A percentile compares a stretch with the other conserved stretches of the same genome.
Conservation (phyloP, 2,113 vertebrate species). For the Austrofundulus limnaeus region DNA sequence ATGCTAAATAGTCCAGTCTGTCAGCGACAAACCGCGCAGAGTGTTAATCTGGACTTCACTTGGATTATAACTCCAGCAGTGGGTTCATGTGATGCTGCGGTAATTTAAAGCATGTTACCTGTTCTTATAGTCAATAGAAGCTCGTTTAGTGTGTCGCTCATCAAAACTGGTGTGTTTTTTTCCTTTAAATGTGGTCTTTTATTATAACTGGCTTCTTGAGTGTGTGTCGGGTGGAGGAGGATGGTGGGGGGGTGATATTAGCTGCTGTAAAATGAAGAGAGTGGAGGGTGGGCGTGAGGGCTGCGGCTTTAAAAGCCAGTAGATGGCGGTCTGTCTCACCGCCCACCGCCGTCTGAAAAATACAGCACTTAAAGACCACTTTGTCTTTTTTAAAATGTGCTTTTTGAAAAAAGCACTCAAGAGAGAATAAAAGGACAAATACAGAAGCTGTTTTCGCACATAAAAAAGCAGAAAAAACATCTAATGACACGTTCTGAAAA, state of each 20-base stretch:
- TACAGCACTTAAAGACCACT: constrained; percentile 26
- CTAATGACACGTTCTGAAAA: neutral
- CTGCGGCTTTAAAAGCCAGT: constrained; percentile 47
- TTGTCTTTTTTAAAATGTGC: constrained; percentile 32
- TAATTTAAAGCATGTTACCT: neutral
- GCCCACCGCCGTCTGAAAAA: constrained; percentile 39
- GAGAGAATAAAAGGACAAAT: constrained; percentile 15
- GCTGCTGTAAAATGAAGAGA: neutral
- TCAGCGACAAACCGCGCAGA: neutral
- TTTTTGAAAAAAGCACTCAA: neutral
- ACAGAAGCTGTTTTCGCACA: neutral
- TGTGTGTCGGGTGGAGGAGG: constrained; percentile 25
- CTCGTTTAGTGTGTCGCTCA: neutral
- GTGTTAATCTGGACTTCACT: constrained; percentile 1
- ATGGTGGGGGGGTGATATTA: neutral
- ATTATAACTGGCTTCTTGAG: constrained; percentile 25
- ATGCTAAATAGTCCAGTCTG: neutral
- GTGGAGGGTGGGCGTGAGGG: neutral
- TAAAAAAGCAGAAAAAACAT: constrained; percentile 12
- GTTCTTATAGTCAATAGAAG: neutral
- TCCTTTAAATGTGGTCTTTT: constrained; percentile 1
- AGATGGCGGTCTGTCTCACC: constrained; percentile 73
- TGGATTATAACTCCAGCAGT: neutral
- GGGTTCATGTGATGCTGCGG: neutral
- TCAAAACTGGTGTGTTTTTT: neutral